A percentile compares a stretch with the other conserved stretches of the same genome.
These are phyloP conservation scores for Cyclargus thomasi DNA, from an alignment of 1,140 invertebrate genomes.

Conservation along the genomic window DNA sequence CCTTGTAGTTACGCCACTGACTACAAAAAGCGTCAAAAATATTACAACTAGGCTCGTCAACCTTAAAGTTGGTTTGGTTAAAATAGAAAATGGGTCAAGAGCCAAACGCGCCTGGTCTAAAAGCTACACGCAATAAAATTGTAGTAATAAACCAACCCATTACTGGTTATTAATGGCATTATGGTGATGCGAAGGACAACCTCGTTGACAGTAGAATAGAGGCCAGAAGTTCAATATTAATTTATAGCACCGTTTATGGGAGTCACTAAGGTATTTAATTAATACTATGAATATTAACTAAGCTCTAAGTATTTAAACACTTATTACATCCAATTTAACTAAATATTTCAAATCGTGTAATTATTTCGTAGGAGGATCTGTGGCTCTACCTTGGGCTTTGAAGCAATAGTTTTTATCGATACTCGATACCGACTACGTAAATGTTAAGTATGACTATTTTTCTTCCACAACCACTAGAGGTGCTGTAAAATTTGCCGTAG, in stretches of 20 bases:
- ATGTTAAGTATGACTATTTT: too few relatives aligned
- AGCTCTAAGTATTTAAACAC: background rate
- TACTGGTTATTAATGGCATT: conserved; percentile 3
- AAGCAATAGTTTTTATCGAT: too few relatives aligned
- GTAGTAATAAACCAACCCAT: background rate
- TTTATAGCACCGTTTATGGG: background rate
- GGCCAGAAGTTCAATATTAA: background rate
- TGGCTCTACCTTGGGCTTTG: too few relatives aligned
- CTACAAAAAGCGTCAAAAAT: too few relatives aligned
- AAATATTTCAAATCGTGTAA: too few relatives aligned
- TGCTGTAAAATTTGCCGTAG: too few relatives aligned
- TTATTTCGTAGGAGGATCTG: too few relatives aligned
- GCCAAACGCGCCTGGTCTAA: background rate
- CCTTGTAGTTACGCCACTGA: too few relatives aligned
- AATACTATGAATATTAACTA: background rate
- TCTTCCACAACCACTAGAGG: too few relatives aligned
- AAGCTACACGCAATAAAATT: conserved; percentile 1
- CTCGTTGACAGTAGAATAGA: background rate
- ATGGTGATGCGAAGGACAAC: background rate
- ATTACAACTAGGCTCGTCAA: too few relatives aligned
- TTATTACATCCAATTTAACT: background rate
- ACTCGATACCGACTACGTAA: too few relatives aligned
- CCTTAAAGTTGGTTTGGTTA: background rate
- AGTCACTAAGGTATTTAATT: background rate
- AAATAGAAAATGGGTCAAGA: background rate